Evolutionary conservation across 2,797 vertebrate species (phyloP).

Genomic region (Sitta carolinensis): DNA sequence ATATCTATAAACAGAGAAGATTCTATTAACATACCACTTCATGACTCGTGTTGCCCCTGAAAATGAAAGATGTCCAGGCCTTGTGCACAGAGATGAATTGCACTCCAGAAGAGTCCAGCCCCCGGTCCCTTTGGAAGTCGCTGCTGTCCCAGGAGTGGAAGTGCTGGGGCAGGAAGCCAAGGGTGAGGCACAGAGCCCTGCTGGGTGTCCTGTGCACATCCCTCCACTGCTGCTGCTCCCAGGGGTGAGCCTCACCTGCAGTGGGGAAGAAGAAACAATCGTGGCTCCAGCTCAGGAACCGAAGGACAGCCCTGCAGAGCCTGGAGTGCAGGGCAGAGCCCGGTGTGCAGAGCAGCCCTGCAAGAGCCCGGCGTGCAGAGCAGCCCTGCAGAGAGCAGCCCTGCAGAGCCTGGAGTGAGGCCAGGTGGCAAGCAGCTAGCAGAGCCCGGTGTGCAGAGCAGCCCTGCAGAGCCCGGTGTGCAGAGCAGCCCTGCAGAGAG

Average conservation of each 20-base stretch:
- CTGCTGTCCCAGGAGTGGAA: not conserved
- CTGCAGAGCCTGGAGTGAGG: too few relatives aligned
- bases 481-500: too few relatives aligned
- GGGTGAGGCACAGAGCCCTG: not conserved
- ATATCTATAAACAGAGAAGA: slow-evolving; percentile 59
- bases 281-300: not conserved
- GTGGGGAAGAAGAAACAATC: not conserved
- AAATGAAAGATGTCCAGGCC: not conserved
- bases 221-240: not conserved
- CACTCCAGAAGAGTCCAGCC: not conserved
- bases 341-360: too few relatives aligned
- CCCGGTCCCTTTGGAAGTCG: not conserved
- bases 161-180: not conserved
- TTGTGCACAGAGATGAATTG: slow-evolving; percentile 17
- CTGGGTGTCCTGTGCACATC: not conserved
- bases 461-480: too few relatives aligned
- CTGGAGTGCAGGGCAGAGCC: too few relatives aligned
- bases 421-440: too few relatives aligned
- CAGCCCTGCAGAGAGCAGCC: too few relatives aligned
- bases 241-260: not conserved
- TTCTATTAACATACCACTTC: slow-evolving; percentile 55
- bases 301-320: not conserved
- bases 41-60: slow-evolving; percentile 17
- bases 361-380: too few relatives aligned
- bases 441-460: too few relatives aligned